Conservation (phyloP, 2,113 vertebrate genomes). For the Beaufortia kweichowensis region DNA sequence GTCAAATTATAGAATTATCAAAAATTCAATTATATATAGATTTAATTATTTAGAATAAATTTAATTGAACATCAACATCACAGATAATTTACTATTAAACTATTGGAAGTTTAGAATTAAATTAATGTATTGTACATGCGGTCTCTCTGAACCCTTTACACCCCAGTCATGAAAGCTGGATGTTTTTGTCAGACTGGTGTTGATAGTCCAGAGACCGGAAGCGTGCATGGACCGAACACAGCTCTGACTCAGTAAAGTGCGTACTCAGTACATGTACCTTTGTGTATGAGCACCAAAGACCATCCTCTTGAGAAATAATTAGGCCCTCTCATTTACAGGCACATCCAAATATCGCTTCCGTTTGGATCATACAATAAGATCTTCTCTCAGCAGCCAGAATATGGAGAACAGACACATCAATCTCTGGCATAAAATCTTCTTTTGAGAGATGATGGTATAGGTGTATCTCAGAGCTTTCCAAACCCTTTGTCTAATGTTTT, state of each 20-base stretch:
- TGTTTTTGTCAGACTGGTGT: neutral
- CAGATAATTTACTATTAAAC: no score
- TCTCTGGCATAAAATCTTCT: neutral
- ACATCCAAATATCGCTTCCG: constrained; percentile 47
- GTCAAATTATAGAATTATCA: no score
- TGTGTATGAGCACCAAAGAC: constrained; percentile 43
- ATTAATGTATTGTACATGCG: neutral
- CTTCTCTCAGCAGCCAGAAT: constrained; percentile 15
- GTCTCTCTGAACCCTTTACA: neutral
- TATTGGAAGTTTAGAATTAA: neutral
- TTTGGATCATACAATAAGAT: constrained; percentile 46
- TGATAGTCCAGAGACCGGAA: constrained; percentile 23
- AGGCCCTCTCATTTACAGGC: constrained; percentile 54
- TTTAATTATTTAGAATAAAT: no score
- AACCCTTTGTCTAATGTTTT: no score
- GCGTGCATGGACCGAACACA: constrained; percentile 3
- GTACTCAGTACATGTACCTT: constrained; percentile 43
- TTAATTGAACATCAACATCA: no score
- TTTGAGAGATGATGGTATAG: no score
- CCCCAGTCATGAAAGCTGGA: neutral
- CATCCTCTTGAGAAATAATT: constrained; percentile 68
- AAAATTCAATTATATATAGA: no score
- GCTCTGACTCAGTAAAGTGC: constrained; percentile 35
- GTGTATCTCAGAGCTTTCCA: no score
- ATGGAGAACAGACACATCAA: constrained; percentile 33